Base-by-base conservation (phyloP, 2,888 invertebrate species). In the Rhorus exstirpatorius region DNA sequence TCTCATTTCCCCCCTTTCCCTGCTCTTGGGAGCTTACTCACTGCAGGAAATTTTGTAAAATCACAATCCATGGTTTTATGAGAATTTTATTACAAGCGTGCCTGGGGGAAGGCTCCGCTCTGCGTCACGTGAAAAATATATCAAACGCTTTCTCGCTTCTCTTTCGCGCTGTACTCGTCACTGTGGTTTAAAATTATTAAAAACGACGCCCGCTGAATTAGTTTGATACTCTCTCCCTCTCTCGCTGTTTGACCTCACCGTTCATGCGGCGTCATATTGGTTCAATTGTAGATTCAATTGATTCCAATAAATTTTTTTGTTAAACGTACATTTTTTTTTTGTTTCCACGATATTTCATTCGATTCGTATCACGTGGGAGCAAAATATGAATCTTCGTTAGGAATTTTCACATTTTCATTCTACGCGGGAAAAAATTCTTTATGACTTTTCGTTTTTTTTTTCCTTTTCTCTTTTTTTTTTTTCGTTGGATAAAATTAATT, bases 211-310 rank as follows among this genome's bases (percentile, higher is more conserved):
- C 65, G 19, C 35, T 38, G 72, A 83, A 79, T 83, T 72, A 79
- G 61, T 72, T 83, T 61, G 79, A n/a, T 51, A 55, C 83, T 49
- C 55, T 75, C 31, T 31, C 6, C 6, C n/a, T n/a, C n/a, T n/a
- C n/a, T n/a, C n/a, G n/a, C 63, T 60, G 78, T 74, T 74, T 68
- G 58, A 65, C 75, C 65, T 46, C 41, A 19, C 24, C 81, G 75
- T n/a, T n/a, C n/a, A n/a, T n/a, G n/a, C n/a, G n/a, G n/a, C n/a
- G n/a, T n/a, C n/a, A n/a, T n/a, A n/a, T n/a, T n/a, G n/a, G 53
- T 78, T 78, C 26, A 38, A 55, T n/a, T 61, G 51, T 71, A 67
- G 71, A 81, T 83, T 84, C 84, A 84, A 84, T 84, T 84, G 84
- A 78, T 81, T 60, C 78, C 60, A 83, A 71, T 61, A 53, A 76